Conservation (phyloP, 2,113 vertebrate genomes). For the Cephalophus harveyi region DNA sequence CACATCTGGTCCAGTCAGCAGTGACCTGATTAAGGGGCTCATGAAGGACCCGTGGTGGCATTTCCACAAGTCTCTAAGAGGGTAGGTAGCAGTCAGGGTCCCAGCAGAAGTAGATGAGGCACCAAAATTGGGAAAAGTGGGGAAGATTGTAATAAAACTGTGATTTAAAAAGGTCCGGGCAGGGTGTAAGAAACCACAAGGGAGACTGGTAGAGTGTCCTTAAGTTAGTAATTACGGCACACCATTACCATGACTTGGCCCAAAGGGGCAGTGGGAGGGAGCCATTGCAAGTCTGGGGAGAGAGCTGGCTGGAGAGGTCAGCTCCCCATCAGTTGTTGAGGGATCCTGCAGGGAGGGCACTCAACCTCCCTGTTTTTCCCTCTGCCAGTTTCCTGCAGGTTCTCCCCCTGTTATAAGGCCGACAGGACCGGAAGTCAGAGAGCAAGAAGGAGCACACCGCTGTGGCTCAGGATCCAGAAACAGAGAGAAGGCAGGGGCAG, state of each 20-base stretch:
- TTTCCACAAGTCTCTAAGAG: background rate
- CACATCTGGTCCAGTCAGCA: background rate
- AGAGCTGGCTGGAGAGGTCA: background rate
- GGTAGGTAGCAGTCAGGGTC: background rate
- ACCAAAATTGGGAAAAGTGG: background rate
- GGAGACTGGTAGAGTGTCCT: background rate
- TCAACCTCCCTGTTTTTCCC: background rate
- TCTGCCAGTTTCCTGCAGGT: background rate
- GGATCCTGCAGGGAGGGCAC: background rate
- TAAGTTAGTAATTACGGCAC: background rate
- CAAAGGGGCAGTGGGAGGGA: background rate
- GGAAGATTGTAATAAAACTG: background rate
- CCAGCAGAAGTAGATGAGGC: background rate
- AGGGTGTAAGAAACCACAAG: background rate
- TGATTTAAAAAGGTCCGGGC: background rate
- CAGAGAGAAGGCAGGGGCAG: background rate
- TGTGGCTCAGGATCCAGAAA: background rate
- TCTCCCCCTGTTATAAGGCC: background rate
- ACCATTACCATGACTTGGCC: background rate
- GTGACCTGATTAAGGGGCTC: background rate
- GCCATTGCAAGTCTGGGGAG: background rate
- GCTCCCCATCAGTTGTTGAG: background rate
- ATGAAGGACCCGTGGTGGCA: too few species aligned
- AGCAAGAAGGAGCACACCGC: background rate
- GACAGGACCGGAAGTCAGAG: background rate